Base-by-base conservation (phyloP, 1,140 invertebrate species). In the Drosophila repletoides region DNA sequence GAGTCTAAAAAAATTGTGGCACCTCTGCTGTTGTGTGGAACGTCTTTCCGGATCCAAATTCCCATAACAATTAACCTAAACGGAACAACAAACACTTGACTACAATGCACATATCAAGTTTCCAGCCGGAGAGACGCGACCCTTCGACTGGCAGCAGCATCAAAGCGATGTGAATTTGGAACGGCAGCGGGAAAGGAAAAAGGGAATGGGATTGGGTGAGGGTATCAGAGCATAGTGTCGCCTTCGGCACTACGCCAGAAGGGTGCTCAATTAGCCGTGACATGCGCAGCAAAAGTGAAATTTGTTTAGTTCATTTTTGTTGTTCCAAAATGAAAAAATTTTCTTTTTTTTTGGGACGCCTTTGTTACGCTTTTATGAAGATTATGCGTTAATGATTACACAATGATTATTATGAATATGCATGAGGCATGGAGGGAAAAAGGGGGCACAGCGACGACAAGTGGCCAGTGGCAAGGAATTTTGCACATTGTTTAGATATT, bases 181-280 rank as follows among this genome's bases (percentile, higher is more conserved):
- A 28, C 9, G 60, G 31, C 28, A 38, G 9, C 7, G 12, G 26
- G 40, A 36, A 31, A 38, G 36, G 34, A 56, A 52, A 17, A 38
- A 40, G 40, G 34, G 31, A 56, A 38, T 45, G 51, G 43, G 45
- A 64, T 59, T 17, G 19, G 26, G 14, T 9, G 26, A 22, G 24
- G 28, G 40, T 40, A 31, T 29, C 40, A 72, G 71, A 40, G 52
- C 43, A 33, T 56, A 45, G 69, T 67, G 70, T 60, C 66, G 74
- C 74, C 49, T 66, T 71, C 81, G 81, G 81, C 81, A 88, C 81
- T 87, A 70, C 76, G 80, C 49, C 72, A 89, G 88, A 89, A 88
- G 88, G 88, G 88, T 89, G 88, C 55, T 89, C 88, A 89, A 89
- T 89, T 89, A 89, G 88, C 77, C 88, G 79, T 89, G 80, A 89